Percentiles rank a stretch among this genome's conserved stretches.
Conservation (phyloP, 2,113 vertebrate species). For the Calonectris borealis region DNA sequence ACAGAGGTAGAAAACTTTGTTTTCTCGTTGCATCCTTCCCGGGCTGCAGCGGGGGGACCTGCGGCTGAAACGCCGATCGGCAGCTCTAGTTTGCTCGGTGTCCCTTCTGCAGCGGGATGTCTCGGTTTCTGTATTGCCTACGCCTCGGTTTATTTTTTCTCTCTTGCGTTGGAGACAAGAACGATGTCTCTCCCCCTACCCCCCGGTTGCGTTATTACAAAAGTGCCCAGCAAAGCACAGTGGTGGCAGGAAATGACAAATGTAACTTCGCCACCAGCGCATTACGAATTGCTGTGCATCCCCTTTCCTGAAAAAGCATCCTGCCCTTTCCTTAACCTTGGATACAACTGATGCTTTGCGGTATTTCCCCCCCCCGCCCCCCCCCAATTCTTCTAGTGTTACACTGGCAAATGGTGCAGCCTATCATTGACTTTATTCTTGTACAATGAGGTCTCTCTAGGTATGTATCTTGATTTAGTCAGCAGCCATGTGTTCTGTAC, state of each 20-base stretch:
- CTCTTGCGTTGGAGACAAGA: background rate
- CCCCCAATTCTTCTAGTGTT: background rate
- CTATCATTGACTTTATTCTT: background rate
- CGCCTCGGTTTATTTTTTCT: background rate
- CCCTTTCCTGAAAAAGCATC: conserved; percentile 21
- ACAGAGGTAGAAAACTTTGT: background rate
- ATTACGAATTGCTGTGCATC: background rate
- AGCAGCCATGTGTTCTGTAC: conserved; percentile 29
- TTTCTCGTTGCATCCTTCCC: background rate
- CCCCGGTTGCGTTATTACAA: background rate
- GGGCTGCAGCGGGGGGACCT: background rate
- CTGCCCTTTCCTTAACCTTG: conserved; percentile 55
- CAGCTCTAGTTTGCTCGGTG: background rate
- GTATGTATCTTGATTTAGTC: conserved; percentile 5
- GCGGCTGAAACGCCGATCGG: background rate
- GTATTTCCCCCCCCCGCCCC: background rate
- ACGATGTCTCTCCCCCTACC: background rate
- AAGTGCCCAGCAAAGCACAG: conserved; percentile 3
- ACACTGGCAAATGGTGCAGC: background rate
- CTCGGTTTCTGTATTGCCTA: background rate
- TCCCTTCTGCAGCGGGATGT: background rate
- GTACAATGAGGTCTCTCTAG: conserved; percentile 1
- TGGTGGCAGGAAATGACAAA: conserved; percentile 41
- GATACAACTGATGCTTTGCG: background rate
- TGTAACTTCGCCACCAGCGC: background rate